Evolutionary conservation across 2,888 invertebrate genomes (phyloP).

Genomic region (Prosopocoilus inquinatus): DNA sequence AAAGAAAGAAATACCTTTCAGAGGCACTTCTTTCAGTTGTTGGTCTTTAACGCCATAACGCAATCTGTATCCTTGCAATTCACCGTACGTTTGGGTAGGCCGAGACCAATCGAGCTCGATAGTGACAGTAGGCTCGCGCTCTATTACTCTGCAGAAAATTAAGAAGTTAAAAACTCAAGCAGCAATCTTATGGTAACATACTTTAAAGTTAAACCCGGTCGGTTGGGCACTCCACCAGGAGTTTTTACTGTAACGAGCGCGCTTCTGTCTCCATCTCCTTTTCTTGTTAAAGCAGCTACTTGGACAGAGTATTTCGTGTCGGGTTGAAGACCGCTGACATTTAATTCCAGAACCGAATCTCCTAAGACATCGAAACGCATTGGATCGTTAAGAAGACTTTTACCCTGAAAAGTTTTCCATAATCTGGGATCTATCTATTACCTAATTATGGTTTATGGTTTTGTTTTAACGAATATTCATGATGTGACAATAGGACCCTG

Average conservation of each 20-base stretch:
- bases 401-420: constrained; percentile 54
- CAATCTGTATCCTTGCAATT: constrained; percentile 81
- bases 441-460: too few relatives aligned
- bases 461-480: too few relatives aligned
- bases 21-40: constrained; percentile 68
- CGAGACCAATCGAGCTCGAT: constrained; percentile 91
- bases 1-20: constrained; percentile 52
- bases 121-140: constrained; percentile 82
- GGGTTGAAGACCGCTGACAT: constrained; percentile 88
- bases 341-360: constrained; percentile 72
- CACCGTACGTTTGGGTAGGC: constrained; percentile 87
- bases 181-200: constrained; percentile 46
- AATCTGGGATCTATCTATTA: too few relatives aligned
- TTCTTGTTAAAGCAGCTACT: constrained; percentile 93
- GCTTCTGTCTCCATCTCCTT: constrained; percentile 95
- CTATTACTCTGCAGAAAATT: constrained; percentile 64
- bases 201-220: constrained; percentile 80
- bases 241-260: constrained; percentile 82
- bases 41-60: constrained; percentile 86
- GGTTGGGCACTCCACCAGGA: constrained; percentile 88
- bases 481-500: too few relatives aligned
- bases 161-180: background rate
- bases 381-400: constrained; percentile 81
- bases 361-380: constrained; percentile 84
- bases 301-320: constrained; percentile 93